Base-by-base conservation (phyloP, 2,797 vertebrate genomes). In the Parotocinclus haroldoi region DNA sequence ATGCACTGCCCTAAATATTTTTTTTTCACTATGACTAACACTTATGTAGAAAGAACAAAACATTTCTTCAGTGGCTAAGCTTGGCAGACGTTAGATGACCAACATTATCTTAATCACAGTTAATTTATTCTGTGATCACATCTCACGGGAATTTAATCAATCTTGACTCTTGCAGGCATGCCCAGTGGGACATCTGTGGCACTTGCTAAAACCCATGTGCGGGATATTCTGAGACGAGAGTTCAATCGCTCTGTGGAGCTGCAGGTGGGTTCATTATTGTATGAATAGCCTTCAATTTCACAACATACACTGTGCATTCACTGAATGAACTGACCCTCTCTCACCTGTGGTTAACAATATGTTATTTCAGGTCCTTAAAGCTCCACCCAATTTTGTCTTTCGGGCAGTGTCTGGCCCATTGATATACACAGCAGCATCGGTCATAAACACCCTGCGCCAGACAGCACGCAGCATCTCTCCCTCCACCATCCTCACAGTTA, bases 241-340 rank as follows among this genome's bases (percentile, higher is more conserved):
- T 96, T 97, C 85, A 95, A 90, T 81, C 90, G 92, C 16, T 87
- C 90, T 0, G 90, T 98, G 59, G 96, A 99, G 80, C 89, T 98
- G 7, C 92, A 98, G 95, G 96, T 98, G 80, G 81, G 86, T 64
- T 75, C 17, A n/a, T 36, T 61, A 27, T 65, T n/a, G 55, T 42
- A 42, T 2, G 27, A 5, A 2, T 27, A 27, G 27, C 27, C 5
- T 5, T 27, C 27, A 2, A 27, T 2, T 27, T 27, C 27, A 27
- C 27, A 2, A 27, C 27, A 27, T 27, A 5, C 27, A 27, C 27
- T 27, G 5, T 27, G 27, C 2, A 27, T 27, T 27, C 27, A 27
- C 27, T 2, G 27, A 27, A 27, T 27, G 2, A 27, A 2, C 27
- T 27, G 27, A 27, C 27, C 27, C 27, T 27, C 5, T 27, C 27